Percentiles rank a stretch among this genome's conserved stretches.
phyloP scores from a whole-genome alignment of 2,888 invertebrate species.

The Neocrepidodera transversa region DNA sequence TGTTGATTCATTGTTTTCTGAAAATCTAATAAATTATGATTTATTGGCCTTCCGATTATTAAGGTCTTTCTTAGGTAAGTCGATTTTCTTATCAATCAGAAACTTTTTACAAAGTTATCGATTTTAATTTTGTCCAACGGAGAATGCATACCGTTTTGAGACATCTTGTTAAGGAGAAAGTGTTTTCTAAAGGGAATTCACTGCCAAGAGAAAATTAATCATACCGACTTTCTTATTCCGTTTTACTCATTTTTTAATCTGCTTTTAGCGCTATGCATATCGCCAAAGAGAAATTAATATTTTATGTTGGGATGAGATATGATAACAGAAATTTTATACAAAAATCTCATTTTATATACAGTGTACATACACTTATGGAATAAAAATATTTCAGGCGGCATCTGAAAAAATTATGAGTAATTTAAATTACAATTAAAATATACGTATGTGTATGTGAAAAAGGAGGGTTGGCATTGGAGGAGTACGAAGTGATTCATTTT shows the following conservation, averaged over 20 bases:
- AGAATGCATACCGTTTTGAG: neutral
- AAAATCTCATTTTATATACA: no score
- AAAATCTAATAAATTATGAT: no score
- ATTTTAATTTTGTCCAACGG: constrained; percentile 3
- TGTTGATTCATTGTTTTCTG: no score
- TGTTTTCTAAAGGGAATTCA: constrained; percentile 8
- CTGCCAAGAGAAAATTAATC: constrained; percentile 8
- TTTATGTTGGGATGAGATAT: neutral
- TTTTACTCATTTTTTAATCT: constrained; percentile 3
- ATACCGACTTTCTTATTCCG: constrained; percentile 9
- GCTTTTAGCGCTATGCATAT: neutral
- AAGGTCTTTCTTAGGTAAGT: neutral
- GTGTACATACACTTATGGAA: no score
- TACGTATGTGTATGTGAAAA: no score
- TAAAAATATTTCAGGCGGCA: no score
- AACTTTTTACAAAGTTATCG: neutral
- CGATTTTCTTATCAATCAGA: constrained; percentile 1
- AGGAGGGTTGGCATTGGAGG: no score
- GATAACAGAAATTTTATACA: no score
- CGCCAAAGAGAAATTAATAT: neutral
- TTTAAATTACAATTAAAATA: no score
- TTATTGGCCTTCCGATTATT: no score
- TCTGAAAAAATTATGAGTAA: no score
- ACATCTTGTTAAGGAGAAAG: constrained; percentile 2
- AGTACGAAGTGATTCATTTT: no score